Percentiles rank a stretch among this genome's conserved stretches.
These are phyloP conservation scores for Ranitomeya variabilis DNA, from an alignment of 2,113 vertebrate genomes.

Conservation along the genomic window DNA sequence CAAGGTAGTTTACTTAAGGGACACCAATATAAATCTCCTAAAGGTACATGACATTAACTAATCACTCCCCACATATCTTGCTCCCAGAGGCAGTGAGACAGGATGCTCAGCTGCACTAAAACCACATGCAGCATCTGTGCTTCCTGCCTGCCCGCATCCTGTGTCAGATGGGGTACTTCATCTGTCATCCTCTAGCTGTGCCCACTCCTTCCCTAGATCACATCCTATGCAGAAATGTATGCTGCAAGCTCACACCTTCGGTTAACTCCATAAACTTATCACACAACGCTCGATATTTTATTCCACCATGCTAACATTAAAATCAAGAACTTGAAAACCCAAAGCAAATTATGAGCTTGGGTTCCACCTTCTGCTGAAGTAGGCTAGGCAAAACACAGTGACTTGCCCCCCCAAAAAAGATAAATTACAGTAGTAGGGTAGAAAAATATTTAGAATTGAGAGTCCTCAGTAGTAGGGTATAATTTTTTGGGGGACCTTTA, in stretches of 20 bases:
- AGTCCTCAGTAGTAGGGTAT: no score
- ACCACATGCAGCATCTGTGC: slow-evolving; percentile 19
- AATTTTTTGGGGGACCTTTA: no score
- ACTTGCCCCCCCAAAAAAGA: no score
- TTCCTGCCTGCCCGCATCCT: slow-evolving; percentile 33
- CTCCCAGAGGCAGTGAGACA: slow-evolving; percentile 16
- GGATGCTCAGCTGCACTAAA: slow-evolving; percentile 26
- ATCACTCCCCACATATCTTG: background rate
- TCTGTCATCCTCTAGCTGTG: background rate
- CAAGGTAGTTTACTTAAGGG: no score
- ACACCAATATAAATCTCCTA: background rate
- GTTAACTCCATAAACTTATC: background rate
- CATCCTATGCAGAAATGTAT: background rate
- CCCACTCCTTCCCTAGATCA: background rate
- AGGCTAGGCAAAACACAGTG: no score
- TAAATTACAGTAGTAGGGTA: no score
- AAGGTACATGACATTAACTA: background rate
- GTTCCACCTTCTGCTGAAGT: no score
- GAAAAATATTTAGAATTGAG: no score
- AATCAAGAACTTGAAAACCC: no score
- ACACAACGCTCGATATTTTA: background rate
- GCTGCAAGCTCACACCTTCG: background rate
- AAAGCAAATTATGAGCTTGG: no score
- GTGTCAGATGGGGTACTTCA: background rate
- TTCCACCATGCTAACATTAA: no score